Base-by-base conservation (phyloP, 2,113 vertebrate genomes). In the Dipodomys stephensi region DNA sequence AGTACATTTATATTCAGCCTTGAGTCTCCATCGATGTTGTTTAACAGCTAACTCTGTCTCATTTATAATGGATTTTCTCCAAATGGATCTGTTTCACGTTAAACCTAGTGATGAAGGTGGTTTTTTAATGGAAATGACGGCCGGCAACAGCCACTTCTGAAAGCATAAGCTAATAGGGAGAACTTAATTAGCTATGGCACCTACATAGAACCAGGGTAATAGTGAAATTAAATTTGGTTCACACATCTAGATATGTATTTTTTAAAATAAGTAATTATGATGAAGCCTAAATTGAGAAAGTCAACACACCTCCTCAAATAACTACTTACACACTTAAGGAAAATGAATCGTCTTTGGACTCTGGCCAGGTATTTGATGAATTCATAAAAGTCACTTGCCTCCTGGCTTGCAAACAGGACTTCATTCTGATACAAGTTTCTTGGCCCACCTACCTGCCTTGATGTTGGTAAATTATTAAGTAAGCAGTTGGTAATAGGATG, bases 371-470 rank as follows among this genome's bases (percentile, higher is more conserved):
- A 88, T 90, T 91, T 95, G 88, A 96, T 53, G 73, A 83, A 76
- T 96, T 95, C 84, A 81, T 88, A 93, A 94, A 80, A 44, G 73
- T 86, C 72, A 79, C 76, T 96, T 30, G 62, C 64, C 69, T 95
- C 60, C 87, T 90, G 80, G 90, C 90, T 96, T 67, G 39, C 88
- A 95, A 83, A 73, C 67, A 92, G 79, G 92, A 90, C 80, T 83
- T 85, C 88, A 81, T 76, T 90, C 79, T 73, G 72, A 95, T 72
- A 80, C 23, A 92, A 87, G 93, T 80, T 84, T 93, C 93, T 93
- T 94, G 20, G 92, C 64, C 95, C 90, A 95, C 90, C 89, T 97
- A 89, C 23, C 80, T 81, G 53, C 87, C 92, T 95, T 96, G 94
- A 96, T 88, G 94, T 87, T 84, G 73, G 83, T 57, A 72, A 87